Base-by-base conservation (phyloP, 2,113 vertebrate genomes). In the Hemibagrus wyckioides region DNA sequence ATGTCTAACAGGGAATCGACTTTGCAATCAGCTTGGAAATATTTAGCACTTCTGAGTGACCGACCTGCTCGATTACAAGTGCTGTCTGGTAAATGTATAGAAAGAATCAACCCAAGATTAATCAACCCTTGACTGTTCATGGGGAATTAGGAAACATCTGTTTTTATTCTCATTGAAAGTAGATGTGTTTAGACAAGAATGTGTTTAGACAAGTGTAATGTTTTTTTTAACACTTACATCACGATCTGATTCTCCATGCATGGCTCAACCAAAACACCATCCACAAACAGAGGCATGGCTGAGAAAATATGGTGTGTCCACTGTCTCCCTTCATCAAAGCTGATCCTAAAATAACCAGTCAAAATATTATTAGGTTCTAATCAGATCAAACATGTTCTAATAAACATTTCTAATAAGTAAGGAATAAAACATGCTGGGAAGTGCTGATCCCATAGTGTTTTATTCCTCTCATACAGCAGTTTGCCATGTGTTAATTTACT, bases 301-400 rank as follows among this genome's bases (percentile, higher is more conserved):
- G 98, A 98, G 94, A 99, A 99, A 89, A 95, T 96, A 89, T 98
- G 97, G 83, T 96, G 96, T 90, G 90, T 96, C 98, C 98, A 99
- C 92, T 97, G 96, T 88, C 95, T 94, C 76, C 98, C 98, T 89
- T 99, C 98, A 44, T 99, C 97, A 92, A 99, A 99, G 93, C 98
- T 99, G 90, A 99, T 93, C 97, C 98, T 99, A 94, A 25, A 88
- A 71, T 77, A 82, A 17, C 23, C 57, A 73, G 17, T 23, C 50
- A 85, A 44, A 30, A 23, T 71, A 30, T 80, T 30, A 33, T 54
- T 80, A 48, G n/a, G n/a, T 59, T 23, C 4, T 57, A 21, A 25
- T 56, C 77, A 80, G 3, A 17, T 59, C 5, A 80, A 36, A 6
- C 17, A 54, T 19, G 17, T 77, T 54, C 15, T 36, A 57, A 21